phyloP scores from a whole-genome alignment of 1,140 invertebrate species.

The Archegozetes longisetosus region DNA sequence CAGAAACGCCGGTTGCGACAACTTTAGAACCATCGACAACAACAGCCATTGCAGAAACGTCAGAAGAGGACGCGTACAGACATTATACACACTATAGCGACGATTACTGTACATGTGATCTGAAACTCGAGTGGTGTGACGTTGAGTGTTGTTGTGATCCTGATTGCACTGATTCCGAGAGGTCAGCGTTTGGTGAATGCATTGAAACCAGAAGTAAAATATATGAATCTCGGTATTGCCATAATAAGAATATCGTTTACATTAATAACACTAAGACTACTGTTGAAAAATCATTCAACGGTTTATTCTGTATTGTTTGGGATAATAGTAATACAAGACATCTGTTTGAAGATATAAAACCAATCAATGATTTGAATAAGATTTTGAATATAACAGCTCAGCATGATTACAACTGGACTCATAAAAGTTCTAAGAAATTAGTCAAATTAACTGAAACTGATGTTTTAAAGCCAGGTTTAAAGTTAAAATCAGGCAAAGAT shows the following conservation, averaged over 20 bases:
- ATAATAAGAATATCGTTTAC: constrained; percentile 29
- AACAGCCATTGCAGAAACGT: background rate
- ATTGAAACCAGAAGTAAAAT: constrained; percentile 8
- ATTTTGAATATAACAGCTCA: background rate
- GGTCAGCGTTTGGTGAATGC: constrained; percentile 40
- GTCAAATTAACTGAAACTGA: background rate
- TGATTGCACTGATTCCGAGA: constrained; percentile 41
- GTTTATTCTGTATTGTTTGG: constrained; percentile 41
- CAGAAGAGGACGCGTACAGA: background rate
- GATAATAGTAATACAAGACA: constrained; percentile 29
- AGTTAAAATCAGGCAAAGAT: background rate
- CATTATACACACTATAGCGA: background rate
- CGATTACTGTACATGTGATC: constrained; percentile 28
- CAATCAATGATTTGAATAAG: background rate
- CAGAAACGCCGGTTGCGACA: background rate
- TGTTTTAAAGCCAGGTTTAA: background rate
- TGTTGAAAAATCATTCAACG: constrained; percentile 28
- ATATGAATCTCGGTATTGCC: constrained; percentile 30
- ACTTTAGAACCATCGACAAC: background rate
- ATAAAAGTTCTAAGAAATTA: background rate
- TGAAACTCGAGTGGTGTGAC: constrained; percentile 42
- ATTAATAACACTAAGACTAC: constrained; percentile 32
- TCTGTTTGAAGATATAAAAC: background rate
- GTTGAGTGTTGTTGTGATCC: constrained; percentile 57
- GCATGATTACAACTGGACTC: background rate